Evolutionary conservation across 1,140 invertebrate species (phyloP).

Genomic region (Ceratosolen fusciceps): DNA sequence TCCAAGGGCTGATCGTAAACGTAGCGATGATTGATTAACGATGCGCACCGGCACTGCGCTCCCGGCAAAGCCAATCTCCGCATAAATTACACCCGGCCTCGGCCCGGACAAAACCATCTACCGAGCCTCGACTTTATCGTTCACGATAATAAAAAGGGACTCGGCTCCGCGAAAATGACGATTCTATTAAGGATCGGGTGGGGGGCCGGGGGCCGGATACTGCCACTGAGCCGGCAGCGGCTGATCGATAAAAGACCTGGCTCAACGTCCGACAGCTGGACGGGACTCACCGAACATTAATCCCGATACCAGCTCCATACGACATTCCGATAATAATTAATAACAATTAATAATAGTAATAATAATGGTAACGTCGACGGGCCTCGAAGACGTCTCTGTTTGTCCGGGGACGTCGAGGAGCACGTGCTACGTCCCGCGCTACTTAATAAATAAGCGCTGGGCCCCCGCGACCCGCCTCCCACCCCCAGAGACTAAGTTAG

Average conservation of each 20-base stretch:
- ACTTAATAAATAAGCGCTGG: background rate
- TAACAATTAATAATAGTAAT: too few species aligned
- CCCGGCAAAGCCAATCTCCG: background rate
- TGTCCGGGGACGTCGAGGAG: too few species aligned
- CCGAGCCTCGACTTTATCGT: background rate
- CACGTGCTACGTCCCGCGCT: background rate
- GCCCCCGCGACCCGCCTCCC: too few species aligned
- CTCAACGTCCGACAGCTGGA: too few species aligned
- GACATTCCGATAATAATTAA: background rate
- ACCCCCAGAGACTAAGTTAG: too few species aligned
- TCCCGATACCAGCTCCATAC: background rate
- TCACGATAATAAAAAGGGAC: background rate
- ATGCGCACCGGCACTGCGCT: background rate
- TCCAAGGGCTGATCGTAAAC: background rate
- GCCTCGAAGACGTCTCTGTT: too few species aligned
- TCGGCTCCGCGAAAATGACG: background rate
- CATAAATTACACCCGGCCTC: constrained; percentile 6
- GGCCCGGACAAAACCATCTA: background rate
- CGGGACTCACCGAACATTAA: too few species aligned
- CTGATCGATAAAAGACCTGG: background rate
- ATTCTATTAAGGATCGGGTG: constrained; percentile 9
- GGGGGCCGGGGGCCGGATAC: too few species aligned
- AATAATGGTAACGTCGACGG: too few species aligned
- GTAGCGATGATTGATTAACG: constrained; percentile 4
- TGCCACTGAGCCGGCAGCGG: background rate